phyloP scores from a whole-genome alignment of 2,797 vertebrate genomes.

The Melanotaenia maccullochi region DNA sequence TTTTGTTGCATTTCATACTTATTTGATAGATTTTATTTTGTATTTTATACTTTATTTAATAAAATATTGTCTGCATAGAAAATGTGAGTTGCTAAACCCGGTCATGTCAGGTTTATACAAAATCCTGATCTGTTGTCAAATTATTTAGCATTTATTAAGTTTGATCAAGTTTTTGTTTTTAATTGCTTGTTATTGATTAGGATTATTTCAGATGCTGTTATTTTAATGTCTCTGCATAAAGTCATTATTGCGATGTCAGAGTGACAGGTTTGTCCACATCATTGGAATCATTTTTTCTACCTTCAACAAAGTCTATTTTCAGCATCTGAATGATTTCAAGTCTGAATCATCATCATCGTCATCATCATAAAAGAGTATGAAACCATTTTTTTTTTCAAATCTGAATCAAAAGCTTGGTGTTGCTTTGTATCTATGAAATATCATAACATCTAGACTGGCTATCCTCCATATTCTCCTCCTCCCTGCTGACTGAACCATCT shows the following conservation, averaged over 20 bases:
- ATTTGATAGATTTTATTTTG: not conserved
- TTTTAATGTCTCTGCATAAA: no score
- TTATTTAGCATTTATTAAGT: not conserved
- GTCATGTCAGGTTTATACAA: not conserved
- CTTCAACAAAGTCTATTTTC: not conserved
- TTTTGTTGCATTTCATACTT: not conserved
- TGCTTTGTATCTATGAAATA: not conserved
- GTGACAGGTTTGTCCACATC: not conserved
- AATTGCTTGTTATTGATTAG: no score
- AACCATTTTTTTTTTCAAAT: not conserved
- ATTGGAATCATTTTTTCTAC: not conserved
- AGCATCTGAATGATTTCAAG: not conserved
- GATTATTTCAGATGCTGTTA: not conserved
- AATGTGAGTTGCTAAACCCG: not conserved
- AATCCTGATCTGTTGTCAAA: not conserved
- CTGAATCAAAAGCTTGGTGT: not conserved
- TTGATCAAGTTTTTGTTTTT: no score
- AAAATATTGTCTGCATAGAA: not conserved
- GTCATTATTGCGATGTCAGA: not conserved
- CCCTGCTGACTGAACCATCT: constrained; percentile 39
- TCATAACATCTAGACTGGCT: not conserved
- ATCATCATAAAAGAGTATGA: no score
- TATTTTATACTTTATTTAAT: no score
- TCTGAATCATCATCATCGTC: no score
- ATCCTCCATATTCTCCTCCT: constrained; percentile 5